A percentile compares a stretch with the other conserved stretches of the same genome.
These are phyloP conservation scores for Gasterosteus aculeatus DNA, from an alignment of 2,113 vertebrate genomes.

Conservation along the genomic window DNA sequence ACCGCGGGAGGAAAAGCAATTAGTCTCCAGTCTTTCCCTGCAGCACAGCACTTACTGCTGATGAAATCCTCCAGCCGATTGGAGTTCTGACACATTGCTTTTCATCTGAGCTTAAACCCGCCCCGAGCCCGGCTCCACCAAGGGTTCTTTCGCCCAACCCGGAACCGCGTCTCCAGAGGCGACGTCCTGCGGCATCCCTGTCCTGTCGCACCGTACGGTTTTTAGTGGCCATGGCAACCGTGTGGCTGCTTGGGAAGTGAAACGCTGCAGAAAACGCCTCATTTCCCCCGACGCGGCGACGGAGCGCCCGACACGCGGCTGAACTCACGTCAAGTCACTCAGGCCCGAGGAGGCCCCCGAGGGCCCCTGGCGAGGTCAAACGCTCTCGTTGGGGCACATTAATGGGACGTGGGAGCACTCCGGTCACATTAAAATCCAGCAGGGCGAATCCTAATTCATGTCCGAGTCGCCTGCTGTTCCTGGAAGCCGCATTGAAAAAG, in stretches of 20 bases:
- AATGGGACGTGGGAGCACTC: constrained; percentile 25
- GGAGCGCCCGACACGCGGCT: neutral
- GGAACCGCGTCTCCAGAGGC: constrained; percentile 18
- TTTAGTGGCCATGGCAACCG: constrained; percentile 63
- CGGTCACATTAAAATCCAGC: constrained; percentile 23
- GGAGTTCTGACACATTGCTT: neutral
- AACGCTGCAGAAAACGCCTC: too few relatives aligned
- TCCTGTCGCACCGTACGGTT: neutral
- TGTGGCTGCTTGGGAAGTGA: constrained; percentile 17
- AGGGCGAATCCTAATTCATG: constrained; percentile 12
- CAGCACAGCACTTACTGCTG: constrained; percentile 4
- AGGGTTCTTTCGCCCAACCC: constrained; percentile 1
- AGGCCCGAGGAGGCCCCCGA: neutral
- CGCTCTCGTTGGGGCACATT: constrained; percentile 4
- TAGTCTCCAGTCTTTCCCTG: neutral
- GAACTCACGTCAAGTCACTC: constrained; percentile 47
- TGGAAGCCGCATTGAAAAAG: constrained; percentile 7
- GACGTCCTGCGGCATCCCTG: neutral
- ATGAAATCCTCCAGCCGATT: constrained; percentile 22
- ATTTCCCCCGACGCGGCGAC: too few relatives aligned
- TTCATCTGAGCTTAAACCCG: constrained; percentile 4
- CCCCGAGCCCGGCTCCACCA: neutral
- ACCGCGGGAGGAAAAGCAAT: constrained; percentile 9
- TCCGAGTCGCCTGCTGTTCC: constrained; percentile 3
- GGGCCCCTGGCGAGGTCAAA: constrained; percentile 12